A percentile compares a stretch with the other conserved stretches of the same genome.
phyloP scores from a whole-genome alignment of 2,113 vertebrate species.

The Empidonax traillii region DNA sequence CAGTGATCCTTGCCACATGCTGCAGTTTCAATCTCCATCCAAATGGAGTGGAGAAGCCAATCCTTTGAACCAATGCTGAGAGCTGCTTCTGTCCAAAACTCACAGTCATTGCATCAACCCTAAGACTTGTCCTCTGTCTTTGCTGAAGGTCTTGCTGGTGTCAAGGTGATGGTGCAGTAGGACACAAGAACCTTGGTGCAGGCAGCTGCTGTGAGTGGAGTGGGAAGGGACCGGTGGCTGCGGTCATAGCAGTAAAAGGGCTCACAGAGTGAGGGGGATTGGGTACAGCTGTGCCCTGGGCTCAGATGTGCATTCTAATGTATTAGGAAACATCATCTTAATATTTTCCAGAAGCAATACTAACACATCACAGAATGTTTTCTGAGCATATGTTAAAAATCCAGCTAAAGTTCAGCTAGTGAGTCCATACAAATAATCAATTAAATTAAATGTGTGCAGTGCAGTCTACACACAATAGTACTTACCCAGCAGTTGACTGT shows the following conservation, averaged over 20 bases:
- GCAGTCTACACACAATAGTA: background rate
- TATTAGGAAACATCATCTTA: background rate
- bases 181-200: background rate
- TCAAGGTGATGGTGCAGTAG: background rate
- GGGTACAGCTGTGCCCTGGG: background rate
- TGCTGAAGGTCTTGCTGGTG: background rate
- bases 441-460: background rate
- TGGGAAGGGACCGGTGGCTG: accelerated
- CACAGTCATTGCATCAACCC: background rate
- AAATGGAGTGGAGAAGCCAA: background rate
- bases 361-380: background rate
- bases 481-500: background rate
- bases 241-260: background rate
- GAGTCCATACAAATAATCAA: background rate
- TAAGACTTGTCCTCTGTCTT: background rate
- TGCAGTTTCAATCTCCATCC: accelerated
- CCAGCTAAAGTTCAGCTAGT: constrained; percentile 14
- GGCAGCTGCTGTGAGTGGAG: accelerated
- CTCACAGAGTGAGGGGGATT: accelerated
- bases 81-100: background rate
- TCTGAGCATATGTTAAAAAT: background rate
- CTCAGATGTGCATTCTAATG: background rate
- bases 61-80: background rate
- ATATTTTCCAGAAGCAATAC: constrained; percentile 7
- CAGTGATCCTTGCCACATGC: accelerated